A percentile compares a stretch with the other conserved stretches of the same genome.
Conservation (phyloP, 2,113 vertebrate species). For the Gasterosteus nipponicus region DNA sequence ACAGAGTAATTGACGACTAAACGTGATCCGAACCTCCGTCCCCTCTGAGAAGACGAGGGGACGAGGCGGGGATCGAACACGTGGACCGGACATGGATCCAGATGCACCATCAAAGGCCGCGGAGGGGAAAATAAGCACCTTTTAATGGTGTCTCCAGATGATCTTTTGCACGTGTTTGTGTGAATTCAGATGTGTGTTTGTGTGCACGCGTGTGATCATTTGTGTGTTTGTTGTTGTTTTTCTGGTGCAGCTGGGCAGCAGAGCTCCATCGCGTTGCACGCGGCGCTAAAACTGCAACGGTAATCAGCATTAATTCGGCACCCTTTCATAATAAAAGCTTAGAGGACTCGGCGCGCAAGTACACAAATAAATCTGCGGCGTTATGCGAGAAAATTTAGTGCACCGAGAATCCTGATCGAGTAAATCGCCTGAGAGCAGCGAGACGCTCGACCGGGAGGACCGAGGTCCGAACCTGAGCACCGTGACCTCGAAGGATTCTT, state of each 20-base stretch:
- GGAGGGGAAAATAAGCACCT: conserved; percentile 67
- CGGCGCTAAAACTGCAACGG: too few species aligned
- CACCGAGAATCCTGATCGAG: neutral
- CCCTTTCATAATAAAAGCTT: too few species aligned
- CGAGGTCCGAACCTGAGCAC: conserved; percentile 15
- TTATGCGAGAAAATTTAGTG: neutral
- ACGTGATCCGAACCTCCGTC: too few species aligned
- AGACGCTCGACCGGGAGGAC: neutral
- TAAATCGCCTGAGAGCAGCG: neutral
- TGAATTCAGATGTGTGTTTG: conserved; percentile 2
- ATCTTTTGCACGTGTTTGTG: conserved; percentile 2
- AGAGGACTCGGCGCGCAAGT: too few species aligned
- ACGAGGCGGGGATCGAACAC: too few species aligned
- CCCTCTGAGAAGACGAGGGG: too few species aligned
- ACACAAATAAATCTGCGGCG: too few species aligned
- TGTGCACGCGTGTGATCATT: neutral
- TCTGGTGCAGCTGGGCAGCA: neutral
- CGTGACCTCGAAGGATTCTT: conserved; percentile 40
- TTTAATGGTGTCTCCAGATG: conserved; percentile 48
- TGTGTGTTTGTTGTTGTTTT: too few species aligned
- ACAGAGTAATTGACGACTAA: too few species aligned
- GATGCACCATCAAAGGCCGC: conserved; percentile 66
- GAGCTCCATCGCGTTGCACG: too few species aligned
- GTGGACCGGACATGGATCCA: conserved; percentile 40
- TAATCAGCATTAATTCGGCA: too few species aligned